Base-by-base conservation (phyloP, 1,140 invertebrate species). In the Cyrtorhinus lividipennis region DNA sequence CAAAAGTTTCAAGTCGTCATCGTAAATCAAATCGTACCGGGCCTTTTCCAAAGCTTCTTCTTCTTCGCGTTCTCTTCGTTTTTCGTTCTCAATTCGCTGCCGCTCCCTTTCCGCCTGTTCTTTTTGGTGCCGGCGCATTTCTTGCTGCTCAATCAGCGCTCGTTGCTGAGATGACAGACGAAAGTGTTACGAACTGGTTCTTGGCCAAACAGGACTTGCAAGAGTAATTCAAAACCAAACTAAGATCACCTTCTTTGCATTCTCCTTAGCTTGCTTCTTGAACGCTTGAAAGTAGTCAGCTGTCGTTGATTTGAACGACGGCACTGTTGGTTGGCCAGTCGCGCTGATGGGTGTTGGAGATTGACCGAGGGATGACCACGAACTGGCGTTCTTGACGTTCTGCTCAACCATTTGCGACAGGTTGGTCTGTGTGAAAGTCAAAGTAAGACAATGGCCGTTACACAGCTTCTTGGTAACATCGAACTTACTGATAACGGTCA, bases 211-310 rank as follows among this genome's bases (percentile, higher is more conserved):
- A n/a, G n/a, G n/a, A n/a, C n/a, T n/a, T n/a, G n/a, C n/a, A 25
- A 59, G 45, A 59, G 61, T 15, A 63, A 65, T 18, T 44, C 53
- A 59, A 62, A 15, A 62, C 25, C 22, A 61, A 64, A 59, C 24
- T 24, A 23, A 12, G 24, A 61, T 74, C 73, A 84, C 83, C 70
- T 90, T 81, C 75, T 95, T 90, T 64, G 86, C 84, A 72, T 96
- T 95, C 75, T 96, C 92, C 74, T 92, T 91, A 8, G 93, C 93
- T 78, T 95, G 87, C 72, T 94, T 95, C 72, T 91, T 91, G 73
- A 96, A 98, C 66, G 85, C 84, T 76, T 90, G 79, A 69, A 86
- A 88, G 65, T 80, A 79, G 68, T 71, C 70, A 18, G 83, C 74
- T 66, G 77, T 70, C 58, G 68, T 64, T 22, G 68, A 68, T 58